Base-by-base conservation (phyloP, 2,888 invertebrate species). In the Isotomurus palustris region DNA sequence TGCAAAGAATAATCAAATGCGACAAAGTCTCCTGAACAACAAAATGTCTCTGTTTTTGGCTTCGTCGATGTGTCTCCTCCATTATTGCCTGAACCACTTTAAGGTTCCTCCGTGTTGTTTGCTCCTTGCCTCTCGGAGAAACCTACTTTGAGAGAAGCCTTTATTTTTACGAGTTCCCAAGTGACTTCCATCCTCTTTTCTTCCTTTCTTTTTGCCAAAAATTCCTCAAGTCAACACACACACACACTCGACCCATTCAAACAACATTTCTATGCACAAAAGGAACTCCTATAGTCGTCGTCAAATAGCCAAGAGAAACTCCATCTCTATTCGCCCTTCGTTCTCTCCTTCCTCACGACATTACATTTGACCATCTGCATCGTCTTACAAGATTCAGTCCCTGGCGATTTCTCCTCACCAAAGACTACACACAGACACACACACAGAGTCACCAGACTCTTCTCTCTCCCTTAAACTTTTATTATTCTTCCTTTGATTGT, bases 1-100 rank as follows among this genome's bases (percentile, higher is more conserved):
- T 55, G 48, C 22, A 48, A 47, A 40, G 48, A 55, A 55, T 55
- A 55, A 55, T 55, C 48, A 55, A 55, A 48, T 55, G 55, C 55
- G 55, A 55, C 55, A 55, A 55, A 53, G 53, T 53, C 55, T 40
- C 19, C 22, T 43, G 43, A 45, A 45, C 28, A 45, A 45, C 27
- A 28, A 45, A 45, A 24, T 45, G 51, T 40, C 40, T 40, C 51
- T 24, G 8, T 36, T 40, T 36, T 38, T 5, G 17, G 25, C 36
- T 27, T 51, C 38, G 22, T 25, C n/a, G n/a, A n/a, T n/a, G n/a
- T 44, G 6, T 44, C 38, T 32, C 35, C 6, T 47, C 47, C 47
- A 47, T 21, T 29, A 25, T 17, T 28, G 25, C 43, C 21, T 5
- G 14, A 43, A 43, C 25, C 3, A 27, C 47, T 28, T 5, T 17